Conservation (phyloP, 2,113 vertebrate species). For the Oryctolagus cuniculus region mOryCun1.1 NC_091433.1:128180001-128180500, state of each 20-base stretch:
- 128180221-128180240: background rate
- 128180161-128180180: background rate
- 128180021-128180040: background rate
- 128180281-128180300: background rate
- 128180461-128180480: background rate
- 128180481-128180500: background rate
- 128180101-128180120: background rate
- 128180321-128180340: background rate
- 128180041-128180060: background rate
- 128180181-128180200: slow-evolving; percentile 21
- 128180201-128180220: background rate
- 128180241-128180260: background rate
- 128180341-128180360: background rate
- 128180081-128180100: background rate
- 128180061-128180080: background rate
- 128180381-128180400: background rate
- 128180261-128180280: background rate
- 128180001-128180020: background rate
- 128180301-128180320: background rate
- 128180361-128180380: background rate
- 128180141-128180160: background rate
- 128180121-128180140: slow-evolving; percentile 7
- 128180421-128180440: background rate
- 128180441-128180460: background rate
- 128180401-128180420: background rate